Conservation (phyloP, 2,797 vertebrate species). For the Arrhamphus sclerolepis region DNA sequence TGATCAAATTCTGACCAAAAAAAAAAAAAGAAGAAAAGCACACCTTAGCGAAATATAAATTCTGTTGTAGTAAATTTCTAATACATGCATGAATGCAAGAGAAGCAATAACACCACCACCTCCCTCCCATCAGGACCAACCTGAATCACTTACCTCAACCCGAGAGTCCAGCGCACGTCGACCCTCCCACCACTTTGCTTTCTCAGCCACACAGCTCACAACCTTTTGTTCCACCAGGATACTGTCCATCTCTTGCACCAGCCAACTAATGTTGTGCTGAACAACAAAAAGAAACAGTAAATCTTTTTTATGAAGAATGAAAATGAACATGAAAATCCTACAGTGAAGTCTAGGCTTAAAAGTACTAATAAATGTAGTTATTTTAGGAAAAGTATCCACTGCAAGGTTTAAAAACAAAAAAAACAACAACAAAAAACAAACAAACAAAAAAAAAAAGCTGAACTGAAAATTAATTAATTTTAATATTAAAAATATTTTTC, state of each 20-base stretch:
- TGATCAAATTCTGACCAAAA: background rate
- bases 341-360: no score
- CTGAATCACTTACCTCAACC: conserved; percentile 81
- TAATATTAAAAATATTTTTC: no score
- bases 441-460: no score
- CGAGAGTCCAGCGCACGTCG: conserved; percentile 84
- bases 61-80: no score
- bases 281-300: conserved; percentile 28
- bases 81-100: background rate
- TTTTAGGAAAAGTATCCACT: no score
- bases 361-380: no score
- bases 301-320: background rate
- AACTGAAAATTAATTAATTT: no score
- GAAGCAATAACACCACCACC: background rate
- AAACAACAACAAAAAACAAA: no score
- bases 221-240: conserved; percentile 88
- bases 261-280: conserved; percentile 77
- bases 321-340: background rate
- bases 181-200: conserved; percentile 89
- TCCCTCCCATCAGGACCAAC: no score
- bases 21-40: no score
- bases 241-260: conserved; percentile 86
- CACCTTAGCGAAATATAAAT: background rate
- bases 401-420: no score
- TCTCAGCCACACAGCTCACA: conserved; percentile 84